phyloP scores from a whole-genome alignment of 64 coral and sea anemone genomes.

The Stichodactyla helianthus region DNA sequence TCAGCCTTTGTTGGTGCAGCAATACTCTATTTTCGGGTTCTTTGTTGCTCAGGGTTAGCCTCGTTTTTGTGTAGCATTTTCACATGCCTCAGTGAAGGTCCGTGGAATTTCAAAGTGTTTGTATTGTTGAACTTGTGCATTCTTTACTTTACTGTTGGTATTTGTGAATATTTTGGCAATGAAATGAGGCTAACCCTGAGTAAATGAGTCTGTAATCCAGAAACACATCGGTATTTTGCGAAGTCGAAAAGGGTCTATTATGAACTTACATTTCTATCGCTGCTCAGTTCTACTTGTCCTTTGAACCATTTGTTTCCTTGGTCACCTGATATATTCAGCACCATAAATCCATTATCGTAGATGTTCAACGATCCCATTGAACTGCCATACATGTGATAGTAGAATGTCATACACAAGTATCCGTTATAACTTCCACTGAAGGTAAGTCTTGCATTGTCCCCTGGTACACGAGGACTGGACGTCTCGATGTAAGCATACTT shows the following conservation, averaged over 20 bases:
- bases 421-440: neutral
- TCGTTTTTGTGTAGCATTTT: too few species aligned
- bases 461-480: neutral
- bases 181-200: too few species aligned
- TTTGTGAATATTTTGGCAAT: too few species aligned
- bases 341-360: neutral
- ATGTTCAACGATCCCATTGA: neutral
- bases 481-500: conserved; percentile 18
- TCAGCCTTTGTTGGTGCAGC: too few species aligned
- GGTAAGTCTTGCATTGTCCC: neutral
- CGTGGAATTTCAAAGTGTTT: too few species aligned
- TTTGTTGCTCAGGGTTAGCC: too few species aligned
- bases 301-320: neutral
- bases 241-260: neutral
- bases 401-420: conserved; percentile 5
- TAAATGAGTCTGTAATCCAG: too few species aligned
- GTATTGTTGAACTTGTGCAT: too few species aligned
- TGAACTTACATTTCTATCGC: conserved; percentile 5
- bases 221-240: too few species aligned
- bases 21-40: too few species aligned
- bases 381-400: conserved; percentile 16
- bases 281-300: neutral
- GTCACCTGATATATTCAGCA: neutral
- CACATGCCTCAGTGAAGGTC: too few species aligned
- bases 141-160: too few species aligned